Evolutionary conservation across 2,797 vertebrate species (phyloP), one percentile per base, ranked within the genome.

Genomic region (Chiloscyllium punctatum): DNA sequence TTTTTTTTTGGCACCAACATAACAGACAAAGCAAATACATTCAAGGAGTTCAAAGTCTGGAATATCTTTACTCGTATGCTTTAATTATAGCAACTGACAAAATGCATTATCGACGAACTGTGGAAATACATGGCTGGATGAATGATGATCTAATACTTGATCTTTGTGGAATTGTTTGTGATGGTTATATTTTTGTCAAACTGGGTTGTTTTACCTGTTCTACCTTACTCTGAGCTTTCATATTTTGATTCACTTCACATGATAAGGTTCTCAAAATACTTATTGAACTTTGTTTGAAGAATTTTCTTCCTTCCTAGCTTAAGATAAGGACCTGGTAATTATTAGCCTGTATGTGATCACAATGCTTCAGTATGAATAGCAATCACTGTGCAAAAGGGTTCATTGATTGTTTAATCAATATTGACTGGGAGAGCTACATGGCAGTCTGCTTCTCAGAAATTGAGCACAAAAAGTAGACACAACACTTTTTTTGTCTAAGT

Each of bases 331-430:
- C 69, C 69, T 95, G 94, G 18, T 95, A 74, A 95, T 72, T 95
- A 53, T 77, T 30, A 53, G 92, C 21, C 69, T 48, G 42, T 53
- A 25, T 91, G 57, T 68, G 37, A 53, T 94, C 68, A 72, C 25
- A 74, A 51, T 72, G 68, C 48, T 30, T 48, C 48, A 33, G 23
- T 74, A 16, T 94, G 25, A 71, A 51, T 33, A 42, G 66, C 23
- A 42, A 94, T 48, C 30, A 13, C 15, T 74, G 42, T 94, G 66
- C 72, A 69, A 74, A 74, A 51, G 72, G 25, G 3, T n/a, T n/a
- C 66, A 62, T 91, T 91, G 33, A 91, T 66, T 91, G 88, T 68
- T n/a, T 91, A n/a, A 91, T 74, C 92, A 71, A 72, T 42, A 94
- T 27, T 30, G 72, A 94, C 42, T 42, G 48, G 37, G 42, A 71